Evolutionary conservation across 2,113 vertebrate species (phyloP).

Genomic region (Donacobius atricapilla): DNA sequence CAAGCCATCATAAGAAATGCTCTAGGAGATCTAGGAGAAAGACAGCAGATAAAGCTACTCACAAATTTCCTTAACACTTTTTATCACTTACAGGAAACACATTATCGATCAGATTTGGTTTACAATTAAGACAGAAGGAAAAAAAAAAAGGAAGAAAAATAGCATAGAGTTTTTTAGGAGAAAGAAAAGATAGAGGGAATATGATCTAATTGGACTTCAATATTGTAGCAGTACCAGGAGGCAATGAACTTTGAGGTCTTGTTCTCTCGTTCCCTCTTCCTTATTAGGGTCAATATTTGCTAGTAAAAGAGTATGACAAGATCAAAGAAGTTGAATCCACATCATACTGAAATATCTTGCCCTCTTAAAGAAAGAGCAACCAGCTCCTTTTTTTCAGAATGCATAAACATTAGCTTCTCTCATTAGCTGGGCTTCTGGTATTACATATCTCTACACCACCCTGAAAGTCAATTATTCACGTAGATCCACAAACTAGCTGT

Average conservation of each 20-base stretch:
- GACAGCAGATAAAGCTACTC: not conserved
- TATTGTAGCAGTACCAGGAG: not conserved
- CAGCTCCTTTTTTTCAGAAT: fast-evolving
- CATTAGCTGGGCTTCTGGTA: not conserved
- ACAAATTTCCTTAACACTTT: not conserved
- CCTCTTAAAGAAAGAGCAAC: not conserved
- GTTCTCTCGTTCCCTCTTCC: not conserved
- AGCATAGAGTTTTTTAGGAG: not conserved
- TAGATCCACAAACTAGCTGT: not conserved
- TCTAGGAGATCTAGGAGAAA: not conserved
- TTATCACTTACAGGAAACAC: not conserved
- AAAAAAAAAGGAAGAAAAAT: not conserved
- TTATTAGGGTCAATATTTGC: not conserved
- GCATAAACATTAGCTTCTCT: not conserved
- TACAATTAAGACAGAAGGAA: not conserved
- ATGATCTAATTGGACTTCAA: not conserved
- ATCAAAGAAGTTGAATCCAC: not conserved
- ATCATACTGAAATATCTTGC: not conserved
- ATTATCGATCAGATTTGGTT: not conserved
- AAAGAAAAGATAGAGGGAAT: not conserved
- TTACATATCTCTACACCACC: not conserved
- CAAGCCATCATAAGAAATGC: not conserved
- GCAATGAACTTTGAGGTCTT: not conserved
- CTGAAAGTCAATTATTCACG: not conserved
- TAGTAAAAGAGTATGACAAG: not conserved